phyloP scores from a whole-genome alignment of 2,113 vertebrate species.

The Gymnarchus niloticus region DNA sequence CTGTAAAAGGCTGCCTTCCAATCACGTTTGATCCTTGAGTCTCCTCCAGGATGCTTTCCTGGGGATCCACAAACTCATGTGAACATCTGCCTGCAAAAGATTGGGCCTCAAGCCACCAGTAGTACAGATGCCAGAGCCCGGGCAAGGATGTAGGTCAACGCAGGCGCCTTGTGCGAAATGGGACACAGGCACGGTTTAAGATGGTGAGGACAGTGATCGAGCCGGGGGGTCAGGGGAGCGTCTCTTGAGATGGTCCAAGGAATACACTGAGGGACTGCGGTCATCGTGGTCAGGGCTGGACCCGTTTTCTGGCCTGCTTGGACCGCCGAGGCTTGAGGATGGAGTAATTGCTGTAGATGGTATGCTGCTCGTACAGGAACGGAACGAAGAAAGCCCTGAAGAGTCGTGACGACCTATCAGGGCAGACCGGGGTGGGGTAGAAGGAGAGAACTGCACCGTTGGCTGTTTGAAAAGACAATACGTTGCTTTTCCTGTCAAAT shows the following conservation, averaged over 20 bases:
- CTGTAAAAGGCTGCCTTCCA: not conserved
- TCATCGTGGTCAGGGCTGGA: constrained; percentile 35
- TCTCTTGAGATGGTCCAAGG: not conserved
- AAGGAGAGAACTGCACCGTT: not conserved
- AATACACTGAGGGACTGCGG: not conserved
- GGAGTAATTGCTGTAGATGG: constrained; percentile 66
- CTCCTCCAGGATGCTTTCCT: not conserved
- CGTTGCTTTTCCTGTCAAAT: not conserved
- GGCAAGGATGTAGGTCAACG: not conserved
- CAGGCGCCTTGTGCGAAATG: not conserved
- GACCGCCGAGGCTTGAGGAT: constrained; percentile 70
- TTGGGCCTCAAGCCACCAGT: no score
- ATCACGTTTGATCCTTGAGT: not conserved
- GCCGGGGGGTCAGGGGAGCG: not conserved
- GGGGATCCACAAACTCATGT: no score
- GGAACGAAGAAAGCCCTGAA: constrained; percentile 78
- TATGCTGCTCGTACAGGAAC: constrained; percentile 69
- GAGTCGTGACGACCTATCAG: constrained; percentile 68
- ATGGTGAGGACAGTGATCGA: not conserved
- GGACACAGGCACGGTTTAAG: not conserved
- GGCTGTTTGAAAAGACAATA: not conserved
- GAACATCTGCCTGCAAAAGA: no score
- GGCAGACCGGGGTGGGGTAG: not conserved
- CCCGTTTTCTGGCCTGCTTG: constrained; percentile 59
- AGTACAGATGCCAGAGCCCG: not conserved